Conservation (phyloP, 2,797 vertebrate species). For the Denticeps clupeoides region DNA sequence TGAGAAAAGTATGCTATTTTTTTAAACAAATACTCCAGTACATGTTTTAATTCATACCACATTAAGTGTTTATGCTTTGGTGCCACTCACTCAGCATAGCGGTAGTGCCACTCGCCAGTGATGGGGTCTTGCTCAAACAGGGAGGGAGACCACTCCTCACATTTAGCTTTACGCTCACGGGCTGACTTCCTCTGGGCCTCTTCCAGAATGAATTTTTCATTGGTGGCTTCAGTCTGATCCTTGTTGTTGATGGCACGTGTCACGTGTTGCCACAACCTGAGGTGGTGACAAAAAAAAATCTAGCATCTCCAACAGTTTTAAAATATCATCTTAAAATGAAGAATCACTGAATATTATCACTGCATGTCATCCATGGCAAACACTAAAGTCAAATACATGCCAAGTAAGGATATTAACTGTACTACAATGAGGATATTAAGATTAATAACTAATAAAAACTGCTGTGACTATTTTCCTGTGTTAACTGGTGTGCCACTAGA, state of each 20-base stretch:
- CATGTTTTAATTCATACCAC: too few relatives aligned
- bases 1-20: too few relatives aligned
- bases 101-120: slow-evolving; percentile 92
- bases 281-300: slow-evolving; percentile 5
- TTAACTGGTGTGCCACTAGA: too few relatives aligned
- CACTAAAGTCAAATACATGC: too few relatives aligned
- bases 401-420: too few relatives aligned
- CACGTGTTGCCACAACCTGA: slow-evolving; percentile 94
- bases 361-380: too few relatives aligned
- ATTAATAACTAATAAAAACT: too few relatives aligned
- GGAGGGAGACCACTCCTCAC: slow-evolving; percentile 78
- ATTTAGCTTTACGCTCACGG: slow-evolving; percentile 80
- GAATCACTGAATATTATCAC: too few relatives aligned
- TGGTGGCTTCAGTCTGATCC: slow-evolving; percentile 94
- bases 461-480: too few relatives aligned
- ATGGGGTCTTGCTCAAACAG: slow-evolving; percentile 84
- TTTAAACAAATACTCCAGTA: too few relatives aligned
- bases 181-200: slow-evolving; percentile 85
- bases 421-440: too few relatives aligned
- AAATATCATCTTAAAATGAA: too few relatives aligned
- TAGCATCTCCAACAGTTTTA: not conserved
- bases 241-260: slow-evolving; percentile 91
- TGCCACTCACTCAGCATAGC: slow-evolving; percentile 83
- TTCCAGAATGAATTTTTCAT: slow-evolving; percentile 90
- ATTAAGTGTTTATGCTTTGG: not conserved